Evolutionary conservation across 2,113 vertebrate genomes (phyloP).

Genomic region (Odobenus rosmarus): DNA sequence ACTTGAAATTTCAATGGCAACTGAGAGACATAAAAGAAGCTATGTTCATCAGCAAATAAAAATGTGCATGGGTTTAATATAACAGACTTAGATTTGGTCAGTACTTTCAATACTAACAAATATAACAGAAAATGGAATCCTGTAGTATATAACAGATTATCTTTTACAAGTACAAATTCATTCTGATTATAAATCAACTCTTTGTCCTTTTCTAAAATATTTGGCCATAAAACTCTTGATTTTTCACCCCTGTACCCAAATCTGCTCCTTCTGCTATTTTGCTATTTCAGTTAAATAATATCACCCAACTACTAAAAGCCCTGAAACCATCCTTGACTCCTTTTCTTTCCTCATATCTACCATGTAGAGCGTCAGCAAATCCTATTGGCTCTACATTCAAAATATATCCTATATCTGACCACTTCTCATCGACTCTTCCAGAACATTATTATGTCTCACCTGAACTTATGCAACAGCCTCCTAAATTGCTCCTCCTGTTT

Average conservation of each 20-base stretch:
- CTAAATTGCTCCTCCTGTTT: conserved; percentile 44
- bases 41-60: conserved; percentile 21
- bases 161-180: conserved; percentile 35
- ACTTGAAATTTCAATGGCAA: conserved; percentile 48
- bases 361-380: neutral
- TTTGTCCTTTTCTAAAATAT: conserved; percentile 50
- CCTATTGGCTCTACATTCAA: conserved; percentile 12
- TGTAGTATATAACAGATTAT: neutral
- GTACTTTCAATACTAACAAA: conserved; percentile 49
- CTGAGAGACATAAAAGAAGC: neutral
- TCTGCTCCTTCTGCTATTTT: neutral
- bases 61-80: neutral
- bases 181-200: conserved; percentile 3
- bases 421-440: neutral
- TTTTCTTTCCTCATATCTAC: neutral
- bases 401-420: neutral
- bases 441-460: neutral
- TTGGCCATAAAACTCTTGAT: neutral
- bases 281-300: conserved; percentile 15
- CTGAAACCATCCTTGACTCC: neutral
- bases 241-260: conserved; percentile 15
- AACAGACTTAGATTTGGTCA: conserved; percentile 10
- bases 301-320: neutral
- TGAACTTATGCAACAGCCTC: neutral
- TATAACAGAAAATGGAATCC: conserved; percentile 12